These are phyloP conservation scores for Orthosia incerta DNA, from an alignment of 2,888 invertebrate genomes.

Conservation along the genomic window DNA sequence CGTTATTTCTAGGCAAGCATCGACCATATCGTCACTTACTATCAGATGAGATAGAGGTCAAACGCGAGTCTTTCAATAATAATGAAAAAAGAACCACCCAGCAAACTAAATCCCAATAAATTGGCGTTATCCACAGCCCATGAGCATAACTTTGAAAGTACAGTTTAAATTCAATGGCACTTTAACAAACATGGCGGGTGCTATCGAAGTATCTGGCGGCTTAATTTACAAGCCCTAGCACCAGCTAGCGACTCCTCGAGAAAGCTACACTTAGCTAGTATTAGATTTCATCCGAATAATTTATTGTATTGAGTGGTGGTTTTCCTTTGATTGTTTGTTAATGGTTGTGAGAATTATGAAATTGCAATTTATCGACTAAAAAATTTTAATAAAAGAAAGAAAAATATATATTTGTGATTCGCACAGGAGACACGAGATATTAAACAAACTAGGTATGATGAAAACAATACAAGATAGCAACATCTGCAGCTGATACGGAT, in stretches of 20 bases:
- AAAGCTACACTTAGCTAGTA: conserved; percentile 55
- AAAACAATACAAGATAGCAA: no score
- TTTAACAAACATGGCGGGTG: conserved; percentile 62
- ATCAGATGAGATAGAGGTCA: no score
- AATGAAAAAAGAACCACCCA: neutral
- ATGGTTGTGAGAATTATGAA: neutral
- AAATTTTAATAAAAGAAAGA: no score
- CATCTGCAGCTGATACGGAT: no score
- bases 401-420: no score
- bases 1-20: no score
- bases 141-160: conserved; percentile 53
- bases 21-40: no score
- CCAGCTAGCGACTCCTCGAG: conserved; percentile 27
- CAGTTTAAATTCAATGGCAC: conserved; percentile 62
- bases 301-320: conserved; percentile 49
- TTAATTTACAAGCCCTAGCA: conserved; percentile 55
- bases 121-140: conserved; percentile 32
- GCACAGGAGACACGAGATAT: no score
- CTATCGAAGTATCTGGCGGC: conserved; percentile 50
- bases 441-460: no score
- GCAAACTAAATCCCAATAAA: conserved; percentile 20
- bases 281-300: conserved; percentile 65
- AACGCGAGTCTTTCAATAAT: no score
- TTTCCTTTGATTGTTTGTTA: conserved; percentile 29
- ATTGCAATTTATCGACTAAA: no score